phyloP scores from a whole-genome alignment of 2,113 vertebrate genomes.

The Cephalopholis sonnerati region DNA sequence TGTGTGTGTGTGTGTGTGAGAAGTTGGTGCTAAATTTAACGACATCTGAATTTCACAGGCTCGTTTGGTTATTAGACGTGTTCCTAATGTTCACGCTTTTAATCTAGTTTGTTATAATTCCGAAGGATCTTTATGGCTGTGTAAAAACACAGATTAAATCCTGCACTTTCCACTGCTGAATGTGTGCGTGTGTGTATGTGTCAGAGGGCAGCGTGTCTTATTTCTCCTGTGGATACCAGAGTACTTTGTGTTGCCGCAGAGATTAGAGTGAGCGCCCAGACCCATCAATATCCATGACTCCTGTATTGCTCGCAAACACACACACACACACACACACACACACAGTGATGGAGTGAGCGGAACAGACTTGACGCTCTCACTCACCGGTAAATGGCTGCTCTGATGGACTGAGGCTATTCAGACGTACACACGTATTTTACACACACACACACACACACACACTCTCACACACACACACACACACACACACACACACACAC shows the following conservation, averaged over 20 bases:
- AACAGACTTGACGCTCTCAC: conserved; percentile 70
- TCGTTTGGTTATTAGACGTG: conserved; percentile 50
- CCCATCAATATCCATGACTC: conserved; percentile 74
- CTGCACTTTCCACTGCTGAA: not conserved
- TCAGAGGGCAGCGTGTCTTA: conserved; percentile 37
- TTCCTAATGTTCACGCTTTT: conserved; percentile 43
- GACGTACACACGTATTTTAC: conserved; percentile 18
- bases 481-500: conserved; percentile 9
- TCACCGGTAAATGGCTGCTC: conserved; percentile 68
- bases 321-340: conserved; percentile 20
- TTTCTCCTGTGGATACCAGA: conserved; percentile 63
- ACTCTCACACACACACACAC: conserved; percentile 17
- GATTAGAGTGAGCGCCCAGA: conserved; percentile 66
- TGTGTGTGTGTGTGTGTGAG: conserved; percentile 16
- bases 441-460: conserved; percentile 9
- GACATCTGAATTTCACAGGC: conserved; percentile 45
- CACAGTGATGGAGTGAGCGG: conserved; percentile 61
- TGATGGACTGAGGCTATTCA: conserved; percentile 71
- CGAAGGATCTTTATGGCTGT: conserved; percentile 39
- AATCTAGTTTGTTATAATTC: conserved; percentile 51
- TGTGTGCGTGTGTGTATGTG: conserved; percentile 19
- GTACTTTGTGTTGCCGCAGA: conserved; percentile 66
- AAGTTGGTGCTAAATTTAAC: conserved; percentile 57
- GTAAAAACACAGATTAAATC: conserved; percentile 42
- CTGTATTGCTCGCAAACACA: conserved; percentile 58